These are phyloP conservation scores for Campoplex nolae DNA, from an alignment of 2,888 invertebrate species.

Conservation along the genomic window DNA sequence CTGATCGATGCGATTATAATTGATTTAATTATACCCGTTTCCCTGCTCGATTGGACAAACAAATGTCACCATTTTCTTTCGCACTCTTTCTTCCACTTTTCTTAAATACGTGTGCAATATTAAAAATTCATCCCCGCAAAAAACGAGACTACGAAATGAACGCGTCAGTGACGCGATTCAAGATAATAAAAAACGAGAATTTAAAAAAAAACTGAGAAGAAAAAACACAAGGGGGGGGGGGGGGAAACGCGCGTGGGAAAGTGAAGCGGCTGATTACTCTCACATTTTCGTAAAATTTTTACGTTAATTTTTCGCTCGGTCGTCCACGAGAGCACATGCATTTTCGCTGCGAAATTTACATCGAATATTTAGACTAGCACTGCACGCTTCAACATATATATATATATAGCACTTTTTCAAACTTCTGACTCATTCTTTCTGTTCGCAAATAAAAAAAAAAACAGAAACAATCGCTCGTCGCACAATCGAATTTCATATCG, in stretches of 20 bases:
- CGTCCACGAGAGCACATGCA: conserved; percentile 1
- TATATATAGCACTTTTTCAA: conserved; percentile 13
- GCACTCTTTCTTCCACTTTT: neutral
- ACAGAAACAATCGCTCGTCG: neutral
- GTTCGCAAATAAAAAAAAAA: neutral
- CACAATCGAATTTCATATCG: neutral
- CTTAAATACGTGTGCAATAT: neutral
- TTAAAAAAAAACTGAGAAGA: conserved; percentile 25
- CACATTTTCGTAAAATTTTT: conserved; percentile 16
- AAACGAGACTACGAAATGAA: conserved; percentile 31
- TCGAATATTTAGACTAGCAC: conserved; percentile 72
- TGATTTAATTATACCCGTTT: conserved; percentile 50
- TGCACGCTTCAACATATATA: conserved; percentile 58
- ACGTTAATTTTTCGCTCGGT: conserved; percentile 30
- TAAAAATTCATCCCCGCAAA: neutral
- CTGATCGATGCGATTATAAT: conserved; percentile 40
- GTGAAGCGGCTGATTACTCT: conserved; percentile 20
- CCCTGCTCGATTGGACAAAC: conserved; percentile 37
- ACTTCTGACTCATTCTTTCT: conserved; percentile 3
- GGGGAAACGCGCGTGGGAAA: conserved; percentile 2
- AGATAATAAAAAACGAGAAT: neutral
- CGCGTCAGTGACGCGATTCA: conserved; percentile 12
- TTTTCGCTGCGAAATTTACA: conserved; percentile 58
- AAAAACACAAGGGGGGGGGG: conserved; percentile 24
- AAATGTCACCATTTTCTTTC: neutral